These are phyloP conservation scores for Steatocranus sp. DNA, from an alignment of 2,797 vertebrate species.

Conservation along the genomic window DNA sequence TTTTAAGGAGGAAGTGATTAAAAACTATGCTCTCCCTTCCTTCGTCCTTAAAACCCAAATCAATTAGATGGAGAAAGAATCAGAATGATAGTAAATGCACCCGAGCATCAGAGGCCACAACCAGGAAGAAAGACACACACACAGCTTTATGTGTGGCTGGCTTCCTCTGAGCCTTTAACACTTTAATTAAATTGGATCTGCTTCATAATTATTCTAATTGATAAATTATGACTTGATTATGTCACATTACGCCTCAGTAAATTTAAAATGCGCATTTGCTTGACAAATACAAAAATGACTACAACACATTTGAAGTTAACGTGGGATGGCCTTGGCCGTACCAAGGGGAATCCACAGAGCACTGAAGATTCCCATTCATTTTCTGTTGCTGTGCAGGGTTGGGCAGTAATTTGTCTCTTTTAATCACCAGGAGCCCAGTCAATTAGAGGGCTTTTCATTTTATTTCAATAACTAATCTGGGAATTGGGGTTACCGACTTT, in stretches of 20 bases:
- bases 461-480: constrained; percentile 81
- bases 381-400: constrained; percentile 64
- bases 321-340: constrained; percentile 27
- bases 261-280: constrained; percentile 67
- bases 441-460: constrained; percentile 87
- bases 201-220: constrained; percentile 80
- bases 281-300: constrained; percentile 56
- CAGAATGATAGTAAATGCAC: constrained; percentile 23
- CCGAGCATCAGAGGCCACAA: constrained; percentile 45
- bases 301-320: constrained; percentile 43
- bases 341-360: constrained; percentile 42
- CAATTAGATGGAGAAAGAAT: constrained; percentile 29
- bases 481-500: constrained; percentile 74
- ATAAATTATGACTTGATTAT: constrained; percentile 80
- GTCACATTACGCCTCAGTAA: constrained; percentile 71
- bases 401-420: constrained; percentile 81
- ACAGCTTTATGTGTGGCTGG: constrained; percentile 46
- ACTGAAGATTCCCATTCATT: constrained; percentile 43
- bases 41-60: constrained; percentile 24
- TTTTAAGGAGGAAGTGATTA: constrained; percentile 14
- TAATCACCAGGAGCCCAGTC: constrained; percentile 86
- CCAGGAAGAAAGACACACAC: background rate
- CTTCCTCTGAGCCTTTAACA: constrained; percentile 63
- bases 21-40: background rate
- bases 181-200: constrained; percentile 78